Conservation (phyloP, 2,797 vertebrate genomes). For the Moxostoma hubbsi region DNA sequence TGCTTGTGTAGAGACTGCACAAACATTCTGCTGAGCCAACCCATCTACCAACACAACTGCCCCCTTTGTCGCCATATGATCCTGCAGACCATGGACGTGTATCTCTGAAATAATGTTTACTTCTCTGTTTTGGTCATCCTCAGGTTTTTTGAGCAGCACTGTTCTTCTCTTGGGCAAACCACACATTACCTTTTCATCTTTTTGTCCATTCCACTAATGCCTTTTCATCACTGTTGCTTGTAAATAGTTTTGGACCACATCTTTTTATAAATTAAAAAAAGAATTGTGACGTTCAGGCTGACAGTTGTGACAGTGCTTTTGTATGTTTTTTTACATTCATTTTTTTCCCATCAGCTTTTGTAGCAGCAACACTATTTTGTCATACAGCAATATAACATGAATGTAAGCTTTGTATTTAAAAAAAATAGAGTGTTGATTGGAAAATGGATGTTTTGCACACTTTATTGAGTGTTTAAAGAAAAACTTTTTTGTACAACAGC, state of each 20-base stretch:
- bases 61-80: slow-evolving; percentile 95
- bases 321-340: slow-evolving; percentile 32
- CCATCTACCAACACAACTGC: slow-evolving; percentile 92
- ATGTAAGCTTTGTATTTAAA: slow-evolving; percentile 45
- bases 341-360: slow-evolving; percentile 42
- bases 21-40: slow-evolving; percentile 86
- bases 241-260: slow-evolving; percentile 34
- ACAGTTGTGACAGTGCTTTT: slow-evolving; percentile 15
- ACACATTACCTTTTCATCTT: slow-evolving; percentile 14
- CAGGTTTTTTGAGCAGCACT: slow-evolving; percentile 48
- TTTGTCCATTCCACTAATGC: slow-evolving; percentile 50
- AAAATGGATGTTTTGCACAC: slow-evolving; percentile 21
- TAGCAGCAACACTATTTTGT: slow-evolving; percentile 48
- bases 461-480: background rate
- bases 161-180: slow-evolving; percentile 5
- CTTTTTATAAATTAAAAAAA: slow-evolving; percentile 43
- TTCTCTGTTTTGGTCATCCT: slow-evolving; percentile 41
- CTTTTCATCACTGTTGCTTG: slow-evolving; percentile 42
- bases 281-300: slow-evolving; percentile 12
- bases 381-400: slow-evolving; percentile 43
- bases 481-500: slow-evolving; percentile 35
- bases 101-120: slow-evolving; percentile 75
- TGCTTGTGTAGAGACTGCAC: slow-evolving; percentile 92
- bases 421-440: background rate
- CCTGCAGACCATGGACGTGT: slow-evolving; percentile 94